Percentiles rank a stretch among this genome's conserved stretches.
Evolutionary conservation across 2,797 vertebrate genomes (phyloP).

Genomic region (Spheniscus humboldti): DNA sequence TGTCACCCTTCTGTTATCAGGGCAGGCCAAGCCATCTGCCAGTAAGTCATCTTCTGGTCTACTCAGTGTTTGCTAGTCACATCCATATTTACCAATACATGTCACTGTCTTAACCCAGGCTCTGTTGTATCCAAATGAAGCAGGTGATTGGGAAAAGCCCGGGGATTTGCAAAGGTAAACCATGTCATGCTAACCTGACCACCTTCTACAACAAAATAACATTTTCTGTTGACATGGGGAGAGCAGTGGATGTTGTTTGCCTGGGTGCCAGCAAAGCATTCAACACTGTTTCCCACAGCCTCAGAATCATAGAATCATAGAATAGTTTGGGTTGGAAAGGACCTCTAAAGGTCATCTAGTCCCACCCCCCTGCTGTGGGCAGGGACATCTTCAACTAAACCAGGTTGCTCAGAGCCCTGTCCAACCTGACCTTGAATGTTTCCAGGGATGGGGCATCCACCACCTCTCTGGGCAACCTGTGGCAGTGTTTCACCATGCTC

Average conservation of each 20-base stretch:
- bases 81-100: not conserved
- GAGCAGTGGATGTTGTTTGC: not conserved
- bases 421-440: no score
- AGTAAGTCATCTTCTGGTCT: not conserved
- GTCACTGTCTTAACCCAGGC: not conserved
- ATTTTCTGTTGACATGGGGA: not conserved
- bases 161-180: not conserved
- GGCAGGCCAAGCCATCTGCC: not conserved
- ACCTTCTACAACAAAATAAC: not conserved
- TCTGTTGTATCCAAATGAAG: not conserved
- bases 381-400: no score
- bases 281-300: rapidly evolving
- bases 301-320: not conserved
- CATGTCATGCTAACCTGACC: not conserved
- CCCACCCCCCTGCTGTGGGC: no score
- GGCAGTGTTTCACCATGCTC: no score
- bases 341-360: no score
- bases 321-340: no score
- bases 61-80: not conserved
- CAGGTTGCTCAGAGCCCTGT: no score
- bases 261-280: not conserved
- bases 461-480: no score
- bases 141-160: not conserved
- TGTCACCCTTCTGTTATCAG: not conserved
- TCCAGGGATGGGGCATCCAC: no score